phyloP scores from a whole-genome alignment of 2,888 invertebrate genomes.

The Fragum sueziense region DNA sequence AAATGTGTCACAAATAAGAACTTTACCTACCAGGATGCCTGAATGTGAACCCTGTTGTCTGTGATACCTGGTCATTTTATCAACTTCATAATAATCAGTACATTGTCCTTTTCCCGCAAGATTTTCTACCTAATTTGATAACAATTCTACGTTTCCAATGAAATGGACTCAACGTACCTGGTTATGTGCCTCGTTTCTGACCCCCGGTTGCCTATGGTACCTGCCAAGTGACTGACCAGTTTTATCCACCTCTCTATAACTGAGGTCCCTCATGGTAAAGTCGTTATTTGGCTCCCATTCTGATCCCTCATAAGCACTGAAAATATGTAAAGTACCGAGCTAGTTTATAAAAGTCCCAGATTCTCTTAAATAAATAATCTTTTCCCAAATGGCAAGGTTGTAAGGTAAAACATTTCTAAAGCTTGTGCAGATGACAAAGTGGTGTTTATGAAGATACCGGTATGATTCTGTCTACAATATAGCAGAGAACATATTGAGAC shows the following conservation, averaged over 20 bases:
- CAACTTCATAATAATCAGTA: too few species aligned
- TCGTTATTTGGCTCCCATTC: neutral
- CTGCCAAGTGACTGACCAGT: slow-evolving; percentile 2
- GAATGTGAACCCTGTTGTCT: too few species aligned
- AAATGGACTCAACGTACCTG: too few species aligned
- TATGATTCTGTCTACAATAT: too few species aligned
- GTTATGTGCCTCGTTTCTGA: neutral
- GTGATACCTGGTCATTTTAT: too few species aligned
- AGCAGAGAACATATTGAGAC: too few species aligned
- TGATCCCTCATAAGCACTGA: neutral
- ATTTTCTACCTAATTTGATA: too few species aligned
- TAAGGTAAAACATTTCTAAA: neutral
- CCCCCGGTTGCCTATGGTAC: slow-evolving; percentile 1
- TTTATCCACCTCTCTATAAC: slow-evolving; percentile 3
- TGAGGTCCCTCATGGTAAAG: slow-evolving; percentile 4
- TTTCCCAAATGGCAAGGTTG: neutral
- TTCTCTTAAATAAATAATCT: neutral
- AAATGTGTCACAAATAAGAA: too few species aligned
- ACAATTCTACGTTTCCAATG: too few species aligned
- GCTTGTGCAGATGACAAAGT: neutral
- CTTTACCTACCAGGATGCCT: too few species aligned
- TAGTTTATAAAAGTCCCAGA: neutral
- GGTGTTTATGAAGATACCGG: too few species aligned
- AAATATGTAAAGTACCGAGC: neutral
- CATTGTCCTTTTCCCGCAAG: too few species aligned